Percentiles rank a stretch among this genome's conserved stretches.
Evolutionary conservation across 2,113 vertebrate genomes (phyloP).

Genomic region (Neodon shergylaensis): DNA sequence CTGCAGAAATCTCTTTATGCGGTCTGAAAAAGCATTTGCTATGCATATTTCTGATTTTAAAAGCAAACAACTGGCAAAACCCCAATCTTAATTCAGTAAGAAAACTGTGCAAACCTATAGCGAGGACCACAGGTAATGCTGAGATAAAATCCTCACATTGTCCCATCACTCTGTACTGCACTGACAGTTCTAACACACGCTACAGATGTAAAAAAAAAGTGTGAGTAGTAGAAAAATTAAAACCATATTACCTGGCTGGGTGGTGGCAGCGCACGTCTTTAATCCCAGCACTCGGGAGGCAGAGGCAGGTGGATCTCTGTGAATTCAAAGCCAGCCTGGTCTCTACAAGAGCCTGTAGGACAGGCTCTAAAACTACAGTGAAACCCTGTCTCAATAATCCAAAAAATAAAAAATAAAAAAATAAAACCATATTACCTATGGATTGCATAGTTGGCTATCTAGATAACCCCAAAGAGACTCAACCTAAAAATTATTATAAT

Average conservation of each 20-base stretch:
- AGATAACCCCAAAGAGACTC: not conserved
- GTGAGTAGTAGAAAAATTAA: not conserved
- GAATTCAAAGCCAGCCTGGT: no score
- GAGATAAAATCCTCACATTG: not conserved
- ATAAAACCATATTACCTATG: conserved; percentile 5
- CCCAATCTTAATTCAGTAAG: not conserved
- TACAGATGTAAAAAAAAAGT: not conserved
- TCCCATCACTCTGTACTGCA: not conserved
- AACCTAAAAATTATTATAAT: not conserved
- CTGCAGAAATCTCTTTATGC: no score
- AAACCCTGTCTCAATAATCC: no score
- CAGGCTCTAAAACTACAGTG: no score
- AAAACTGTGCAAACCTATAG: not conserved
- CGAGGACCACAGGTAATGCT: not conserved
- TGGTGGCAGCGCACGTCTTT: no score
- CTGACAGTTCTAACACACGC: not conserved
- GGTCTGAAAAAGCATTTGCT: no score
- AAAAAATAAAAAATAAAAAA: not conserved
- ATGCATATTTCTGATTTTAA: not conserved
- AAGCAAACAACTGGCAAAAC: not conserved
- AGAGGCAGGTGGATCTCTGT: no score
- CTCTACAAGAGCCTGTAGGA: no score
- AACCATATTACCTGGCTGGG: not conserved
- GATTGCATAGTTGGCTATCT: not conserved
- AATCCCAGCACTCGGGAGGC: no score